Percentiles rank a stretch among this genome's conserved stretches.
Evolutionary conservation across 37 sponge, comb jelly and placozoan genomes (phyloP).

Genomic region (Ianthella basta): DNA sequence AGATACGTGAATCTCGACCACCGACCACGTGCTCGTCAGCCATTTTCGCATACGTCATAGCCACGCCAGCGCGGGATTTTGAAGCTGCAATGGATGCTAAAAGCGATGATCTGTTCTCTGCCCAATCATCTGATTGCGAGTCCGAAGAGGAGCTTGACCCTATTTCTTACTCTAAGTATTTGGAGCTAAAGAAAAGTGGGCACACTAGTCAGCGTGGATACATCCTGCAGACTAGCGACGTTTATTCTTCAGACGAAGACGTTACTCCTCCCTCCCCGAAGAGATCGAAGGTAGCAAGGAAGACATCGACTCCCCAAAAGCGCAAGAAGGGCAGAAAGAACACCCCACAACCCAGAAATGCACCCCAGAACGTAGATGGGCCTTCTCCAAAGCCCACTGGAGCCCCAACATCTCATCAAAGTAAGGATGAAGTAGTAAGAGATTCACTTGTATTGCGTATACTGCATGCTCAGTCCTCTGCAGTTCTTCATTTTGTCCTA

Average conservation of each 20-base stretch:
- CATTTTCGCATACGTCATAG: background rate
- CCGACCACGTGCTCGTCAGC: background rate
- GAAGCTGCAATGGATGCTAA: background rate
- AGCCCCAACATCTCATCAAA: too few species aligned
- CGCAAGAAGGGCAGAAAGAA: too few species aligned
- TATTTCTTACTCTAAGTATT: background rate
- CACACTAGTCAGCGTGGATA: background rate
- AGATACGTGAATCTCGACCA: background rate
- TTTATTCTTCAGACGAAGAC: background rate
- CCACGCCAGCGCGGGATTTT: background rate
- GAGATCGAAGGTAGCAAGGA: too few species aligned
- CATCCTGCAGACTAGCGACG: slow-evolving; percentile 14
- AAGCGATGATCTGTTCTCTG: background rate
- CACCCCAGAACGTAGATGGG: too few species aligned
- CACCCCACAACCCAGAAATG: too few species aligned
- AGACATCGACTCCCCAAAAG: too few species aligned
- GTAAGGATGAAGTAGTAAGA: too few species aligned
- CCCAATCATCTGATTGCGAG: background rate
- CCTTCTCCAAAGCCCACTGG: too few species aligned
- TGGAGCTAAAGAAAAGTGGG: background rate
- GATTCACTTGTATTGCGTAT: too few species aligned
- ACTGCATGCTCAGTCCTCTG: too few species aligned
- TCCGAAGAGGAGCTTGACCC: background rate
- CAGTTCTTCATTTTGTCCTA: too few species aligned
- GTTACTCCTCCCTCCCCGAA: background rate